These are phyloP conservation scores for Epirrhoe alternata DNA, from an alignment of 2,888 invertebrate species.

Conservation along the genomic window DNA sequence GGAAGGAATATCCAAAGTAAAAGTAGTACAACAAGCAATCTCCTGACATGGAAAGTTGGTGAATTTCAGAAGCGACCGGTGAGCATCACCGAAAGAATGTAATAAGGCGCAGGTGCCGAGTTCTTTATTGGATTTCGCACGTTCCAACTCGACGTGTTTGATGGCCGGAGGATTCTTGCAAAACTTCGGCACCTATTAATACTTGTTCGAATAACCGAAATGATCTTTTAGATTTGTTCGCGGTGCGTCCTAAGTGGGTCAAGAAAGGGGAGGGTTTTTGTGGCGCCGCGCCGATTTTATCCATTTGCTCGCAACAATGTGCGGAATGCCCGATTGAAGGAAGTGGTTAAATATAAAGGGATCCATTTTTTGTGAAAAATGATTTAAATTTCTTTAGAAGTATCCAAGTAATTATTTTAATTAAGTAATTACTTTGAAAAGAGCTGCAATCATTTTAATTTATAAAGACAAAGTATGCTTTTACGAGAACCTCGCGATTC, in stretches of 20 bases:
- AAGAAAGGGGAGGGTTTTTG: conserved; percentile 42
- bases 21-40: conserved; percentile 80
- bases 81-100: conserved; percentile 81
- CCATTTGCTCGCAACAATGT: conserved; percentile 41
- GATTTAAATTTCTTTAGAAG: conserved; percentile 18
- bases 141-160: conserved; percentile 81
- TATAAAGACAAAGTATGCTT: not conserved
- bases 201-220: conserved; percentile 56
- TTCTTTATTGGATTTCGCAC: conserved; percentile 84
- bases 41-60: conserved; percentile 77
- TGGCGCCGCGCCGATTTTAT: conserved; percentile 33
- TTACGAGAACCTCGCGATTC: not conserved
- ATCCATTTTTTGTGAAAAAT: conserved; percentile 28
- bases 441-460: not conserved
- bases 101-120: conserved; percentile 83
- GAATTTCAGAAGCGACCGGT: conserved; percentile 71
- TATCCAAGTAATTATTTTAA: conserved; percentile 17
- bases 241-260: conserved; percentile 42
- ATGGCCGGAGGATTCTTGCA: conserved; percentile 81
- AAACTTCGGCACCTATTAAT: conserved; percentile 78
- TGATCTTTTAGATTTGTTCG: conserved; percentile 56
- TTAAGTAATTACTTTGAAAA: conserved; percentile 1
- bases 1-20: conserved; percentile 78
- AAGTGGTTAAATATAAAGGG: conserved; percentile 33
- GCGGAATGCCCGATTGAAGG: conserved; percentile 31